A percentile compares a stretch with the other conserved stretches of the same genome.
phyloP scores from a whole-genome alignment of 1,140 invertebrate species.

The Drosophila athabasca region DNA sequence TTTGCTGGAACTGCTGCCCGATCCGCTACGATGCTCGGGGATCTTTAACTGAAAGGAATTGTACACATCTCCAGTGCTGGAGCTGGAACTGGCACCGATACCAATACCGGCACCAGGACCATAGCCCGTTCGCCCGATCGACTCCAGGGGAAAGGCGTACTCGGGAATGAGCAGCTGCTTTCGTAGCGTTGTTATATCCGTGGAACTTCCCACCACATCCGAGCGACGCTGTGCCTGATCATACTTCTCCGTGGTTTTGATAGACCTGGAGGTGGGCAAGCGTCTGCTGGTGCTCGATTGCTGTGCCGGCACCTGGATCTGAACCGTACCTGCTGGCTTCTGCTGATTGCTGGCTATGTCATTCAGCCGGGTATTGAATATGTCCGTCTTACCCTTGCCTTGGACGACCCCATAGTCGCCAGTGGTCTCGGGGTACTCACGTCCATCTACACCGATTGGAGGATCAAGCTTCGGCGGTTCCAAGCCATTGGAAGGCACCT shows the following conservation, averaged over 20 bases:
- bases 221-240: constrained; percentile 51
- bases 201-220: constrained; percentile 45
- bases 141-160: constrained; percentile 85
- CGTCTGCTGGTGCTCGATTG: constrained; percentile 41
- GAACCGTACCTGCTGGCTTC: constrained; percentile 8
- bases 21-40: constrained; percentile 80
- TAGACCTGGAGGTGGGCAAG: constrained; percentile 65
- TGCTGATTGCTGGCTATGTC: constrained; percentile 41
- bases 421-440: constrained; percentile 70
- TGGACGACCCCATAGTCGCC: constrained; percentile 53
- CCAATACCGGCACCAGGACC: constrained; percentile 54
- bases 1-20: constrained; percentile 41
- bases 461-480: constrained; percentile 84
- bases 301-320: background rate
- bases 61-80: constrained; percentile 83
- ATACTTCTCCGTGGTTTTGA: constrained; percentile 66
- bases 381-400: constrained; percentile 24
- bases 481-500: constrained; percentile 85
- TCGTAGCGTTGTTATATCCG: constrained; percentile 74
- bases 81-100: background rate
- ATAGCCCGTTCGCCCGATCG: constrained; percentile 85
- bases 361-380: constrained; percentile 55
- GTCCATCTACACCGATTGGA: constrained; percentile 75
- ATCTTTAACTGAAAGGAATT: constrained; percentile 86
- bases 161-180: constrained; percentile 84